A percentile compares a stretch with the other conserved stretches of the same genome.
Evolutionary conservation across 2,797 vertebrate species (phyloP).

Genomic region (Rhinogobio ventralis): DNA sequence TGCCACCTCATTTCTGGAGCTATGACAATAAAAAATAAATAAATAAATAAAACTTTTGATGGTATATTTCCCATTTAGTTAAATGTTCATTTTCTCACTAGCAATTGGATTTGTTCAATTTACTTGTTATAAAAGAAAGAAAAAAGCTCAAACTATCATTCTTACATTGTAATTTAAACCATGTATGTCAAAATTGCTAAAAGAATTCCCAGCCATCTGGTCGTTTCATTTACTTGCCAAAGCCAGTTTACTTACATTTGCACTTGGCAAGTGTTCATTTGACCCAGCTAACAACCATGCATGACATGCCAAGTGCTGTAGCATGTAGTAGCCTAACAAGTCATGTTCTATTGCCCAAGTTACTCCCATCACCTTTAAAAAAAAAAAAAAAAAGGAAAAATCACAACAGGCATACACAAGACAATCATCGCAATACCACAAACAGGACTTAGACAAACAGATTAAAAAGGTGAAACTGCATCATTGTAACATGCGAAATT

Average conservation of each 20-base stretch:
- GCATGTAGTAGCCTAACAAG: conserved; percentile 31
- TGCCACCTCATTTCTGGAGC: background rate
- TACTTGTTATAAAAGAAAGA: background rate
- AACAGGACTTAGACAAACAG: conserved; percentile 16
- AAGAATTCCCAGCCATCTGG: background rate
- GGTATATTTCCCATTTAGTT: background rate
- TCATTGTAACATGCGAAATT: conserved; percentile 18
- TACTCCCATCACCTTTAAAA: conserved; percentile 5
- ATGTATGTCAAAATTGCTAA: background rate
- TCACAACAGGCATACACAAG: conserved; percentile 32
- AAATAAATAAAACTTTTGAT: background rate
- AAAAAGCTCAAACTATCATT: background rate
- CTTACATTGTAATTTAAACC: background rate
- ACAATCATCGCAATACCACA: conserved; percentile 42
- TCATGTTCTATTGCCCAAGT: conserved; percentile 17
- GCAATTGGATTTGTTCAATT: background rate
- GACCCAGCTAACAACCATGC: background rate
- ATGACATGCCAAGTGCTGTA: conserved; percentile 19
- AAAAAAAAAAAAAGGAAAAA: background rate
- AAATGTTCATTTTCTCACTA: background rate
- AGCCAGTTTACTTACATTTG: background rate
- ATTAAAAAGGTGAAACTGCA: conserved; percentile 29
- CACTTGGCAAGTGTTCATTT: conserved; percentile 29
- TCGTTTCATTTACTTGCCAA: background rate
- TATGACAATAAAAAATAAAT: background rate